These are phyloP conservation scores for Drosophila sordidula DNA, from an alignment of 2,888 invertebrate genomes.

Conservation along the genomic window DNA sequence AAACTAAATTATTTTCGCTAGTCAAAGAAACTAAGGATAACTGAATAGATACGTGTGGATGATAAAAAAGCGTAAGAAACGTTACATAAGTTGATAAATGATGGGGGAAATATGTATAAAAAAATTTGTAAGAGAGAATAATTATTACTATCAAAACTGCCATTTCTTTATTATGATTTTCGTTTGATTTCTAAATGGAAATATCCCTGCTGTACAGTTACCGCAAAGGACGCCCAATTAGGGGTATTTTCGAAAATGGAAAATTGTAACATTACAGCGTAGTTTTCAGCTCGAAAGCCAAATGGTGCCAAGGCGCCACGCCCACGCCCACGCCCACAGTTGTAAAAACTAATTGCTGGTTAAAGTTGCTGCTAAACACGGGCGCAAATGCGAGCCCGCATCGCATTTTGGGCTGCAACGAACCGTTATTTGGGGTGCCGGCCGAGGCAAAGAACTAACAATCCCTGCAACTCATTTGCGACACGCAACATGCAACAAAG, in stretches of 20 bases:
- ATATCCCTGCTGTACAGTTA: conserved; percentile 7
- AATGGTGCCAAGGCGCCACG: conserved; percentile 47
- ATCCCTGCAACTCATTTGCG: conserved; percentile 66
- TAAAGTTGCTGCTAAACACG: conserved; percentile 61
- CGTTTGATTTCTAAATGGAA: neutral
- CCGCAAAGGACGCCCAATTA: neutral
- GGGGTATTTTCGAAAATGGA: neutral
- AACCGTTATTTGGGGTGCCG: conserved; percentile 55
- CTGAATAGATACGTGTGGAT: neutral
- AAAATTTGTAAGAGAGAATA: too few species aligned
- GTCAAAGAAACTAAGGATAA: conserved; percentile 16
- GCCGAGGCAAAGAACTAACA: conserved; percentile 16
- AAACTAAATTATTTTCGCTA: conserved; percentile 52
- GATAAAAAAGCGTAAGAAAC: conserved; percentile 14
- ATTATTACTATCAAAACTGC: too few species aligned
- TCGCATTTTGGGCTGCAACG: conserved; percentile 1
- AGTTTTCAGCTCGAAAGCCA: neutral
- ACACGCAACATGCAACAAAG: conserved; percentile 68
- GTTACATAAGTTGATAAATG: neutral
- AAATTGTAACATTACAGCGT: conserved; percentile 26
- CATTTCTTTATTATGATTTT: neutral
- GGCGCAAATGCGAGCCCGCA: conserved; percentile 39
- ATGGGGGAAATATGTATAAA: neutral
- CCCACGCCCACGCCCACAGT: conserved; percentile 45
- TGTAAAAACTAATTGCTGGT: conserved; percentile 51